These are phyloP conservation scores for Cherax destructor DNA, from an alignment of 1,140 invertebrate species.

Conservation along the genomic window DNA sequence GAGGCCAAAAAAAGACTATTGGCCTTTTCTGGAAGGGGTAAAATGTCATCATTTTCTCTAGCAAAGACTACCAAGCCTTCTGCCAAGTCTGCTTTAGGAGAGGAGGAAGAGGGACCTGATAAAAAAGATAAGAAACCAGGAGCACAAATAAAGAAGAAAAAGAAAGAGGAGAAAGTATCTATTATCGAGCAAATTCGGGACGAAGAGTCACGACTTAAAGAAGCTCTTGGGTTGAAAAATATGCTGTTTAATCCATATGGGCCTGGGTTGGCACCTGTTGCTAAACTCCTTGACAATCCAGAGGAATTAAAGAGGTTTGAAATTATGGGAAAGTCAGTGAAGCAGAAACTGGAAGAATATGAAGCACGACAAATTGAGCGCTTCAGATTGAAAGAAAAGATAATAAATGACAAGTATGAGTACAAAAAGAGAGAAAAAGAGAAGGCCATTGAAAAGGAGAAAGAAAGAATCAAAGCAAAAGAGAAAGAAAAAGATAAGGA, in stretches of 20 bases:
- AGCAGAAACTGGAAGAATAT: conserved; percentile 43
- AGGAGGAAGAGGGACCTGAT: conserved; percentile 34
- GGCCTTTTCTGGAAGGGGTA: conserved; percentile 47
- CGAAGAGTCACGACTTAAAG: conserved; percentile 56
- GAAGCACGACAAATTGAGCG: conserved; percentile 24
- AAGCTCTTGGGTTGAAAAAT: conserved; percentile 63
- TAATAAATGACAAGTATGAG: neutral
- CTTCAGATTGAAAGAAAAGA: conserved; percentile 28
- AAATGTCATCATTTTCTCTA: conserved; percentile 50
- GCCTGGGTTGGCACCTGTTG: conserved; percentile 43
- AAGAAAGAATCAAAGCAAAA: neutral
- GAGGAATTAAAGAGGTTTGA: conserved; percentile 63
- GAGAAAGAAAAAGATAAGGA: conserved; percentile 20
- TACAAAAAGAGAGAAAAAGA: conserved; percentile 31
- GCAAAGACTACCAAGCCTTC: conserved; percentile 40
- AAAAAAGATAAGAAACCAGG: conserved; percentile 12
- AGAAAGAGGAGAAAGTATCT: conserved; percentile 69
- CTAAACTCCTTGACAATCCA: conserved; percentile 64
- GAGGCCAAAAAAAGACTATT: conserved; percentile 51
- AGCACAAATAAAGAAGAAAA: conserved; percentile 54
- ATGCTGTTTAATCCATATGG: conserved; percentile 66
- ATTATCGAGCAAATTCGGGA: conserved; percentile 64
- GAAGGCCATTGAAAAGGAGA: conserved; percentile 12
- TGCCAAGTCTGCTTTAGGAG: conserved; percentile 48
- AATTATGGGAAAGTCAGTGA: conserved; percentile 41